These are phyloP conservation scores for Oncorhynchus clarkii DNA, from an alignment of 2,113 vertebrate genomes.

Conservation along the genomic window DNA sequence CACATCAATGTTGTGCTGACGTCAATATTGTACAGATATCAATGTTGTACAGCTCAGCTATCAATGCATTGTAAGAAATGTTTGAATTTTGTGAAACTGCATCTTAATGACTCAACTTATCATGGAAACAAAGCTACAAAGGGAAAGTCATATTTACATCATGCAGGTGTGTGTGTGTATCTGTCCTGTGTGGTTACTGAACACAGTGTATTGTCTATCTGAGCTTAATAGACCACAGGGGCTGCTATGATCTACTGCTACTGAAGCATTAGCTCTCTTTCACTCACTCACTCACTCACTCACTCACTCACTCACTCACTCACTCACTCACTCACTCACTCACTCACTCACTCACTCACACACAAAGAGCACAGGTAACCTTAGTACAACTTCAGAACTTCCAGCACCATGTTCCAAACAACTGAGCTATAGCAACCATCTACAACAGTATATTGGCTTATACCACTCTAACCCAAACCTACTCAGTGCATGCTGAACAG, in stretches of 20 bases:
- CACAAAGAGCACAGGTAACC: too few relatives aligned
- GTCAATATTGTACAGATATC: background rate
- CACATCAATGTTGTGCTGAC: background rate
- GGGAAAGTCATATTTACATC: slow-evolving; percentile 9
- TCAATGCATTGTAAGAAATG: too few relatives aligned
- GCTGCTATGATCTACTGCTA: slow-evolving; percentile 50
- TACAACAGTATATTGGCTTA: background rate
- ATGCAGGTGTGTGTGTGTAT: background rate
- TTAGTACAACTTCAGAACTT: too few relatives aligned
- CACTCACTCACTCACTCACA: too few relatives aligned
- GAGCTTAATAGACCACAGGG: background rate
- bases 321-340: too few relatives aligned
- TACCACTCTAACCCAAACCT: background rate
- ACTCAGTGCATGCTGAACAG: background rate
- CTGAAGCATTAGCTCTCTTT: slow-evolving; percentile 15
- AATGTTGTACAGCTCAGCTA: background rate
- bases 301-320: too few relatives aligned
- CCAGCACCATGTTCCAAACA: too few relatives aligned
- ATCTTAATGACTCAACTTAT: slow-evolving; percentile 62
- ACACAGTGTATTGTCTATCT: slow-evolving; percentile 32
- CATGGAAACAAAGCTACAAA: slow-evolving; percentile 52
- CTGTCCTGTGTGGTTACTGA: background rate
- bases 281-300: too few relatives aligned
- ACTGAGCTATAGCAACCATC: too few relatives aligned
- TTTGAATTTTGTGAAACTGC: slow-evolving; percentile 20